phyloP scores from a whole-genome alignment of 2,113 vertebrate species.

The Corythoichthys haematopterus region DNA sequence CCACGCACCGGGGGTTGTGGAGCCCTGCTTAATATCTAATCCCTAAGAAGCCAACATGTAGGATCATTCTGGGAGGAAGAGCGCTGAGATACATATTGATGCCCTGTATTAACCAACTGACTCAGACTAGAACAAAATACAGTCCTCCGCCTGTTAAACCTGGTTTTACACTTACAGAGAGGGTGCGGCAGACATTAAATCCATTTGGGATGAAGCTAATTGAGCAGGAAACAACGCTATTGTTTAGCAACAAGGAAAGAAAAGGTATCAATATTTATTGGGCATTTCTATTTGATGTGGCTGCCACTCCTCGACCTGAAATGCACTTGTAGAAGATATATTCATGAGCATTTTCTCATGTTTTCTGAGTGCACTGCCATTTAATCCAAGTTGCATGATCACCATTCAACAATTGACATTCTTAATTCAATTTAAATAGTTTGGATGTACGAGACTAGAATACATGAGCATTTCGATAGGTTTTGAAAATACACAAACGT shows the following conservation, averaged over 20 bases:
- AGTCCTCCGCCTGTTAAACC: slow-evolving; percentile 11
- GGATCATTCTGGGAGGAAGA: not conserved
- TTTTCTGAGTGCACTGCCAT: not conserved
- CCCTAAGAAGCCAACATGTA: not conserved
- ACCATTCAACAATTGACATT: not conserved
- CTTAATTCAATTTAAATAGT: not conserved
- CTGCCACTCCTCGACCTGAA: not conserved
- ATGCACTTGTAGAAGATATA: too few relatives aligned
- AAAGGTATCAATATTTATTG: slow-evolving; percentile 25
- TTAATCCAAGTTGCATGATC: not conserved
- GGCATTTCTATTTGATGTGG: not conserved
- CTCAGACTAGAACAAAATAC: slow-evolving; percentile 11
- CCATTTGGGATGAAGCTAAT: slow-evolving; percentile 23
- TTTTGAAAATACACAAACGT: not conserved
- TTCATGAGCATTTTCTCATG: not conserved
- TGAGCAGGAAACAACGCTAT: slow-evolving; percentile 25
- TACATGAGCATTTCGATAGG: not conserved
- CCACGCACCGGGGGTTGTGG: not conserved
- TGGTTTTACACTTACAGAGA: not conserved
- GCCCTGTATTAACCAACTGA: slow-evolving; percentile 1
- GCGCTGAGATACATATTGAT: not conserved
- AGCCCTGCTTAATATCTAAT: not conserved
- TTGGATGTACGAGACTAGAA: not conserved
- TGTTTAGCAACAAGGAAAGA: slow-evolving; percentile 29
- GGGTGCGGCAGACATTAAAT: not conserved